Conservation (phyloP, 1,140 invertebrate genomes). For the Tetramorium simillimum region DNA sequence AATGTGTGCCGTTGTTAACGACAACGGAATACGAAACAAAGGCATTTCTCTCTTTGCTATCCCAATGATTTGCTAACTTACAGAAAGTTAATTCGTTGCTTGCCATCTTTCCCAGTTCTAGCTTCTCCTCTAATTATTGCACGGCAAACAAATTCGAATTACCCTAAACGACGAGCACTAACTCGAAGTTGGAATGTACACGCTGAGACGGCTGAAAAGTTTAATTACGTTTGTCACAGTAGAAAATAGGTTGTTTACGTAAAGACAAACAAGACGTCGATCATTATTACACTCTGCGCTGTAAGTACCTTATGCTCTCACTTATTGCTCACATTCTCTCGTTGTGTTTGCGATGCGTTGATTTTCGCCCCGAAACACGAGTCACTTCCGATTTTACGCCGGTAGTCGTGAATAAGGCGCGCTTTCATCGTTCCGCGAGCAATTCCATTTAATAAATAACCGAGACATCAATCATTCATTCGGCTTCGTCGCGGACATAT, state of each 20-base stretch:
- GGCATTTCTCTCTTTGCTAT: neutral
- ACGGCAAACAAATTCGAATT: conserved; percentile 29
- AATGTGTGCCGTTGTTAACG: neutral
- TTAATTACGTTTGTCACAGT: conserved; percentile 53
- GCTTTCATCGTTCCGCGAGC: neutral
- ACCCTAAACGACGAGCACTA: conserved; percentile 24
- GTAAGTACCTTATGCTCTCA: neutral
- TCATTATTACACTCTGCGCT: conserved; percentile 7
- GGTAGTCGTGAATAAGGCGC: neutral
- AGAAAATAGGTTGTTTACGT: conserved; percentile 25
- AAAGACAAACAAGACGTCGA: conserved; percentile 27
- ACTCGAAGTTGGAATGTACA: conserved; percentile 38
- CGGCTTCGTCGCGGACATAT: neutral
- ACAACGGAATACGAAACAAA: neutral
- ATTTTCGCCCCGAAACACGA: neutral
- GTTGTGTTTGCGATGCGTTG: neutral
- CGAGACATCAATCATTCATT: neutral
- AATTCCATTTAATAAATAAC: conserved; percentile 5
- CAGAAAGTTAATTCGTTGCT: neutral
- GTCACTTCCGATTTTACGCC: neutral
- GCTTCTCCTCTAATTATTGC: conserved; percentile 42
- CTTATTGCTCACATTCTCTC: neutral
- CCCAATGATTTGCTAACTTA: conserved; percentile 12
- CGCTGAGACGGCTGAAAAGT: conserved; percentile 44
- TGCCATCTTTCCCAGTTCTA: neutral